phyloP scores from a whole-genome alignment of 2,113 vertebrate species.

The Charadrius vociferus region DNA sequence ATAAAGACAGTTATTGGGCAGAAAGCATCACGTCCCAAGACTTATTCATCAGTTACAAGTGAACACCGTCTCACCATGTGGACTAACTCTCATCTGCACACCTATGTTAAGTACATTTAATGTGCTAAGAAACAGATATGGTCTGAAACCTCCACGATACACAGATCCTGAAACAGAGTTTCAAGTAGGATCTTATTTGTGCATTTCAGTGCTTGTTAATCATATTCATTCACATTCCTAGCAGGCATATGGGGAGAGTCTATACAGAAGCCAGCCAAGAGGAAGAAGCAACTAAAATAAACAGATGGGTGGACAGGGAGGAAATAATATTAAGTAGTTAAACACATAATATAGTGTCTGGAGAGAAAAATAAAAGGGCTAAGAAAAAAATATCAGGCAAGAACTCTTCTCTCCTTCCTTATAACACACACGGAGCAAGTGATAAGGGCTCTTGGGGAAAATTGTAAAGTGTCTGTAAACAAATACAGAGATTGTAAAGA shows the following conservation, averaged over 20 bases:
- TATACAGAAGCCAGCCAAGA: constrained; percentile 68
- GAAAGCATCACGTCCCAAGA: not conserved
- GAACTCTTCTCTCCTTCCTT: constrained; percentile 24
- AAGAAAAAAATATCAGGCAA: constrained; percentile 24
- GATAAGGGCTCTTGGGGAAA: constrained; percentile 8
- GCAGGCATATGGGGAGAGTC: constrained; percentile 65
- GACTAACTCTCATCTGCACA: not conserved
- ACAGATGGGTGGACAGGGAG: constrained; percentile 67
- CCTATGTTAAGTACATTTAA: not conserved
- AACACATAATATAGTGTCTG: constrained; percentile 65
- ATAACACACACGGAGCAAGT: not conserved
- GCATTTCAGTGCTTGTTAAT: constrained; percentile 52
- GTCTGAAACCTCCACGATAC: not conserved
- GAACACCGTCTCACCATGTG: not conserved
- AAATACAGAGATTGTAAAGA: constrained; percentile 45
- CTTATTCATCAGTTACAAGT: not conserved
- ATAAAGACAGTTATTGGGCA: not conserved
- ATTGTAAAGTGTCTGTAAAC: constrained; percentile 24
- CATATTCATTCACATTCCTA: constrained; percentile 57
- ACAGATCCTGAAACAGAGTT: constrained; percentile 6
- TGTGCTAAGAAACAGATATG: not conserved
- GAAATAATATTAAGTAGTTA: constrained; percentile 69
- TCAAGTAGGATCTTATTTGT: constrained; percentile 44
- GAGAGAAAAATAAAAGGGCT: constrained; percentile 57
- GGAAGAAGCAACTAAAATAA: constrained; percentile 74